Evolutionary conservation across 2,797 vertebrate species (phyloP).

Genomic region (Rhinophrynus dorsalis): DNA sequence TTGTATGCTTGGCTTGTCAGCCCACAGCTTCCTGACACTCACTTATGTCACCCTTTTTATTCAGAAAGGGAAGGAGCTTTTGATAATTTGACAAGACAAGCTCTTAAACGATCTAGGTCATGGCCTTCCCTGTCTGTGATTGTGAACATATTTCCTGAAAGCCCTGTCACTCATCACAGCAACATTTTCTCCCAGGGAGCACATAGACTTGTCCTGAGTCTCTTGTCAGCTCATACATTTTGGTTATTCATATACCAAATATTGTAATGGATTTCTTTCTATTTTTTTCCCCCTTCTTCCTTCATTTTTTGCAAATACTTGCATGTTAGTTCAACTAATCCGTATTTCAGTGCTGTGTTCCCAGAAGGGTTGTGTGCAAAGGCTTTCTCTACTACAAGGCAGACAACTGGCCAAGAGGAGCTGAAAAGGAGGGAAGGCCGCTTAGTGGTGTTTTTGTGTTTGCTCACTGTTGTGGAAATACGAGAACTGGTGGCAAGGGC

Average conservation of each 20-base stretch:
- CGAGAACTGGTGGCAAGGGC: constrained; percentile 83
- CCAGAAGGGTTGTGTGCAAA: constrained; percentile 73
- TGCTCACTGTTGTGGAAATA: constrained; percentile 86
- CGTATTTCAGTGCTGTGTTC: constrained; percentile 72
- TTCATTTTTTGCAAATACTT: constrained; percentile 62
- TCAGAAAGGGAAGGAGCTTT: constrained; percentile 85
- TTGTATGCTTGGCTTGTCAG: constrained; percentile 85
- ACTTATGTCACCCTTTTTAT: constrained; percentile 89
- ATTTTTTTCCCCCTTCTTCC: constrained; percentile 45
- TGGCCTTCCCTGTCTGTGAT: constrained; percentile 88
- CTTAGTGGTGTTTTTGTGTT: constrained; percentile 82
- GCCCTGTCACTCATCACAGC: constrained; percentile 85
- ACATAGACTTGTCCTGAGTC: constrained; percentile 69
- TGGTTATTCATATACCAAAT: constrained; percentile 78
- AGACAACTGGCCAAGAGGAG: constrained; percentile 77
- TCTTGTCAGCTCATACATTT: constrained; percentile 78
- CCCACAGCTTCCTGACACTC: constrained; percentile 85
- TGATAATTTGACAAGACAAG: constrained; percentile 87
- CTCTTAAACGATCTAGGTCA: constrained; percentile 88
- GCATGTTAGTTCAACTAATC: constrained; percentile 78
- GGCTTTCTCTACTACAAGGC: constrained; percentile 75
- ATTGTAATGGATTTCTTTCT: constrained; percentile 59
- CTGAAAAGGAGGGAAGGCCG: constrained; percentile 76
- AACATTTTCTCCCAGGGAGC: constrained; percentile 83
- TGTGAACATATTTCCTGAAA: constrained; percentile 88